phyloP scores from a whole-genome alignment of 2,888 invertebrate genomes.

The Taphrorychus bicolor region DNA sequence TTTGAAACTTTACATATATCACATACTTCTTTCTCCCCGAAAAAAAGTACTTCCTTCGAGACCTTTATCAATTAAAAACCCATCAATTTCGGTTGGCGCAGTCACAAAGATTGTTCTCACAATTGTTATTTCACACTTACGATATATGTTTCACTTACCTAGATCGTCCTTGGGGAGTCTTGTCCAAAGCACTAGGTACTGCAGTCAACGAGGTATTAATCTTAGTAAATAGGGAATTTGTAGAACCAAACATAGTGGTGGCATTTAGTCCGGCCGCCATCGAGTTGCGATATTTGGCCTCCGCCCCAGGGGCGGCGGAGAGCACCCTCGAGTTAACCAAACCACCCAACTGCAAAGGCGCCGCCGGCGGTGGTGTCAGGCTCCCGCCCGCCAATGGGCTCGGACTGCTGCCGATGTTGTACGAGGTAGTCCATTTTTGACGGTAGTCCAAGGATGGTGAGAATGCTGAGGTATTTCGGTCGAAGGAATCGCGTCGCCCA shows the following conservation, averaged over 20 bases:
- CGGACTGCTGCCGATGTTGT: conserved; percentile 62
- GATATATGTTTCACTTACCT: too few species aligned
- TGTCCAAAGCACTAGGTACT: conserved; percentile 56
- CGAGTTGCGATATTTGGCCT: conserved; percentile 81
- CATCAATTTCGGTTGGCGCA: too few species aligned
- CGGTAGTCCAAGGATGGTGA: conserved; percentile 78
- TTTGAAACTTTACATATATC: too few species aligned
- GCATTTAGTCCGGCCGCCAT: conserved; percentile 69
- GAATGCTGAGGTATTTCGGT: conserved; percentile 78
- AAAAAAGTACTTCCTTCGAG: too few species aligned
- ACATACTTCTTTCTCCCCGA: too few species aligned
- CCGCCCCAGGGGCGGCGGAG: conserved; percentile 83
- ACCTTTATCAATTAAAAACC: too few species aligned
- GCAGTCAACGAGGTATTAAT: conserved; percentile 58
- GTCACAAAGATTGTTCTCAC: too few species aligned
- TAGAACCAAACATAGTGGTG: conserved; percentile 79
- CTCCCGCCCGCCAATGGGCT: conserved; percentile 63
- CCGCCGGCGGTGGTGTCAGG: conserved; percentile 87
- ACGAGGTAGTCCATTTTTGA: conserved; percentile 66
- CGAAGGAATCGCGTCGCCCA: conserved; percentile 80
- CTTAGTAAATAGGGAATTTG: conserved; percentile 78
- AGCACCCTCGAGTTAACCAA: conserved; percentile 70
- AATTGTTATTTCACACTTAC: too few species aligned
- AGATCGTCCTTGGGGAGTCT: conserved; percentile 76
- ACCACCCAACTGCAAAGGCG: conserved; percentile 68